Percentiles rank a stretch among this genome's conserved stretches.
Conservation (phyloP, 2,888 invertebrate species). For the Plutella xylostella region DNA sequence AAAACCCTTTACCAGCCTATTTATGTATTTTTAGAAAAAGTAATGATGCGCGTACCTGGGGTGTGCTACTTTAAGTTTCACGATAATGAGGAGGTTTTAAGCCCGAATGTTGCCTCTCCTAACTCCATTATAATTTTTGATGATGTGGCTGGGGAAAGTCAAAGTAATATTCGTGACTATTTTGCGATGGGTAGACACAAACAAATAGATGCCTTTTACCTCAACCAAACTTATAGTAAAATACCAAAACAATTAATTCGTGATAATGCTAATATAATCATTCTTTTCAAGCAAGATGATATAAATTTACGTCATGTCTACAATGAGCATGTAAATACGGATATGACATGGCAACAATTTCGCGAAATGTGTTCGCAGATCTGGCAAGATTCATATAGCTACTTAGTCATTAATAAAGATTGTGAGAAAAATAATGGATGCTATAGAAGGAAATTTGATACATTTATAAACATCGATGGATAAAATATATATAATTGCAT, state of each 20-base stretch:
- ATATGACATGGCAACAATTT: slow-evolving; percentile 18
- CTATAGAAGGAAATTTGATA: slow-evolving; percentile 15
- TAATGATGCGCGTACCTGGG: slow-evolving; percentile 19
- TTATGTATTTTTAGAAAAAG: slow-evolving; percentile 22
- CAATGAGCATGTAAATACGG: slow-evolving; percentile 19
- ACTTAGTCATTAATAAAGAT: slow-evolving; percentile 16
- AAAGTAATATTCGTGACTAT: slow-evolving; percentile 9
- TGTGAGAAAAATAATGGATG: slow-evolving; percentile 17
- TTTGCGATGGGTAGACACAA: slow-evolving; percentile 12
- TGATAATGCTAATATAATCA: slow-evolving; percentile 10
- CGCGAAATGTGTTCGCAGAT: slow-evolving; percentile 5
- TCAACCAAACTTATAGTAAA: slow-evolving; percentile 10
- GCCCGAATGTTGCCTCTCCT: slow-evolving; percentile 17
- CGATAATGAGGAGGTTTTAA: slow-evolving; percentile 12
- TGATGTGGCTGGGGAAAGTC: slow-evolving; percentile 10
- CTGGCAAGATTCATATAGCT: slow-evolving; percentile 8
- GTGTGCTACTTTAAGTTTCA: slow-evolving; percentile 19
- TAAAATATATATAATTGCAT: background rate
- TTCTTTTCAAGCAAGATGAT: no score
- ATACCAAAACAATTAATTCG: slow-evolving; percentile 10
- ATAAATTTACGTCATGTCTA: no score
- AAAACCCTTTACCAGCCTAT: slow-evolving; percentile 26
- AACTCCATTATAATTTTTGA: slow-evolving; percentile 10
- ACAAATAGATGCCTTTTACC: slow-evolving; percentile 10
- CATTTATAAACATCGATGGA: slow-evolving; percentile 23